phyloP scores from a whole-genome alignment of 2,888 invertebrate species.

The Yponomeuta evonymella region DNA sequence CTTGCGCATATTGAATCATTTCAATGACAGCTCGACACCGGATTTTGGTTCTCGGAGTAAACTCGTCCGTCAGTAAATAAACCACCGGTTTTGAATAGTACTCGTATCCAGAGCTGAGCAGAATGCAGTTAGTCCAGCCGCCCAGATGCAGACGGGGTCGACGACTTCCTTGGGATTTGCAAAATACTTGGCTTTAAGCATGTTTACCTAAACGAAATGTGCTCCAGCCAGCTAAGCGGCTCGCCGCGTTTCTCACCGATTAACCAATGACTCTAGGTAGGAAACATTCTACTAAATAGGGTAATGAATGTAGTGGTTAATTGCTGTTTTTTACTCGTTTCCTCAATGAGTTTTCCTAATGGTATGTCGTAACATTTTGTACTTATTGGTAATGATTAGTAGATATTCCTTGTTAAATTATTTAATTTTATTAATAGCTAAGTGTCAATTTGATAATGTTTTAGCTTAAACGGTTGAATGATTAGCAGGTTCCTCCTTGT shows the following conservation, averaged over 20 bases:
- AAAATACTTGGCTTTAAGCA: constrained; percentile 20
- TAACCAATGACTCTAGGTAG: background rate
- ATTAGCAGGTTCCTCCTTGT: no score
- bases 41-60: background rate
- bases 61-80: background rate
- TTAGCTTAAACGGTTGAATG: no score
- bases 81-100: constrained; percentile 28
- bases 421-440: no score
- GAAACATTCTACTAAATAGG: no score
- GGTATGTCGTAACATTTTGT: no score
- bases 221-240: background rate
- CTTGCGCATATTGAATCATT: constrained; percentile 1
- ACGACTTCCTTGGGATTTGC: constrained; percentile 42
- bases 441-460: no score
- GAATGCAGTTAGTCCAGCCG: constrained; percentile 12
- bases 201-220: constrained; percentile 30
- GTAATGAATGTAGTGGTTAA: no score
- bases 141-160: constrained; percentile 28
- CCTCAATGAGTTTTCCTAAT: no score
- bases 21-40: background rate
- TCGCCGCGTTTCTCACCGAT: background rate
- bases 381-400: no score
- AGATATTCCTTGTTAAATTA: no score
- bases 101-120: constrained; percentile 29
- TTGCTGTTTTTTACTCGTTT: no score